Evolutionary conservation across 2,113 vertebrate species (phyloP), one percentile per base, ranked within the genome.

Genomic region (Scophthalmus maximus): DNA sequence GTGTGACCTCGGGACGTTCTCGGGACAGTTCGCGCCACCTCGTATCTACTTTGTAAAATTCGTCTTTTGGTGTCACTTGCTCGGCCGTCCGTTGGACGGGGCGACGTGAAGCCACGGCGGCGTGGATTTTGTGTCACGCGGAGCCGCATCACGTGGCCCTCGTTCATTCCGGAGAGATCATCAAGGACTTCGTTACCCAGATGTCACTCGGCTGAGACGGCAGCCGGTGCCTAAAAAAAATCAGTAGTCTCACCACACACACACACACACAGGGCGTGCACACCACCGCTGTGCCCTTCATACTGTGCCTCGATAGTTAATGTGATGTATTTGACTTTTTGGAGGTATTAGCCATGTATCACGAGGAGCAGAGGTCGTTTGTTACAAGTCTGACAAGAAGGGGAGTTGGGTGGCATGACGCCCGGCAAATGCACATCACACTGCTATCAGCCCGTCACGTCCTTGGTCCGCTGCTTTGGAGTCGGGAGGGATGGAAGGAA

Each of bases 181-280:
- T 20, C 32, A 17, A n/a, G 56, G 82, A 80, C 89, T 91, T 87
- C 84, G 90, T 91, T 90, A 91, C 86, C 76, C 73, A 75, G 69
- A 81, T 92, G 90, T 79, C 90, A 85, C 67, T 90, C 85, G 79
- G 80, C 72, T 58, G 52, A 84, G 84, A 77, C 68, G 64, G 71
- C 73, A 64, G 38, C 23, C 12, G 15, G 63, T 23, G 20, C 34
- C 55, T 58, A 55, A 60, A 83, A 82, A 55, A 60, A 83, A 82
- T 86, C 71, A 79, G 81, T 62, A 77, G 50, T 69, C 44, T 29
- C 18, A 32, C 65, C 44, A 42, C 66, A 58, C 65, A 42, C 76
- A 22, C 63, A 30, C 42, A n/a, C 42, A n/a, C 42, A 44, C 42
- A 44, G 25, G 18, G 40, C 40, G 40, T 18, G 25, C 72, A 65